Evolutionary conservation across 30 jellyfish, hydroid and myxozoan genomes (phyloP).

Genomic region (Cassiopea xamachana): DNA sequence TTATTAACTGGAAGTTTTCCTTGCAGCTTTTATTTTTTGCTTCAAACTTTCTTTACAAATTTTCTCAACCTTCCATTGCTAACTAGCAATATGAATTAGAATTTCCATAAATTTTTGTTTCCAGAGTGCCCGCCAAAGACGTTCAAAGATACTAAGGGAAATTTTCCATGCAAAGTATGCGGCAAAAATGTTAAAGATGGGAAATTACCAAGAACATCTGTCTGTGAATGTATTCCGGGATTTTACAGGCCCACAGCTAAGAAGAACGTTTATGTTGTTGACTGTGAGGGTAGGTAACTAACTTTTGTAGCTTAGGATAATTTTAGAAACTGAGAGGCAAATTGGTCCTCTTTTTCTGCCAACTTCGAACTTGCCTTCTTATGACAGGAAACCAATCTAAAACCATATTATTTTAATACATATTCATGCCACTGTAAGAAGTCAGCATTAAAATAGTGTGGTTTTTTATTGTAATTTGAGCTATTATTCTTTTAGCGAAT

Average conservation of each 20-base stretch:
- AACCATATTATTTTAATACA: not conserved
- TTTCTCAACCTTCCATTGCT: too few relatives aligned
- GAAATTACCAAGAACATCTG: slow-evolving; percentile 29
- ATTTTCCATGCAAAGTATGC: slow-evolving; percentile 66
- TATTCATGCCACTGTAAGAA: too few relatives aligned
- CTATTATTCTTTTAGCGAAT: too few relatives aligned
- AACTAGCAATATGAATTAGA: not conserved
- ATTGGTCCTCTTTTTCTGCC: not conserved
- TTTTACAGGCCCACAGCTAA: slow-evolving; percentile 13
- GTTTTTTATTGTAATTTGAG: too few relatives aligned
- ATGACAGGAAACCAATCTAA: not conserved
- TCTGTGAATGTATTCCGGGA: slow-evolving; percentile 27
- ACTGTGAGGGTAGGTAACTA: slow-evolving; percentile 25
- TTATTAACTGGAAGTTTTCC: too few relatives aligned
- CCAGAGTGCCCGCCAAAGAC: slow-evolving; percentile 43
- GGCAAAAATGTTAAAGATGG: slow-evolving; percentile 56
- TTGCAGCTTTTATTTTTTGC: too few relatives aligned
- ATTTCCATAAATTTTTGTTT: not conserved
- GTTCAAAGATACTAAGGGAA: slow-evolving; percentile 62
- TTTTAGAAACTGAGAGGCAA: not conserved
- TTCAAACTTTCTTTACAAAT: too few relatives aligned
- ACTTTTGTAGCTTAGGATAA: not conserved
- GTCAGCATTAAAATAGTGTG: too few relatives aligned
- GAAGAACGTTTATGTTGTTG: not conserved
- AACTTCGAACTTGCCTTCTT: too few relatives aligned